Percentiles rank a stretch among this genome's conserved stretches.
Evolutionary conservation across 2,113 vertebrate species (phyloP).

Genomic region (Vulpes ferrilata): DNA sequence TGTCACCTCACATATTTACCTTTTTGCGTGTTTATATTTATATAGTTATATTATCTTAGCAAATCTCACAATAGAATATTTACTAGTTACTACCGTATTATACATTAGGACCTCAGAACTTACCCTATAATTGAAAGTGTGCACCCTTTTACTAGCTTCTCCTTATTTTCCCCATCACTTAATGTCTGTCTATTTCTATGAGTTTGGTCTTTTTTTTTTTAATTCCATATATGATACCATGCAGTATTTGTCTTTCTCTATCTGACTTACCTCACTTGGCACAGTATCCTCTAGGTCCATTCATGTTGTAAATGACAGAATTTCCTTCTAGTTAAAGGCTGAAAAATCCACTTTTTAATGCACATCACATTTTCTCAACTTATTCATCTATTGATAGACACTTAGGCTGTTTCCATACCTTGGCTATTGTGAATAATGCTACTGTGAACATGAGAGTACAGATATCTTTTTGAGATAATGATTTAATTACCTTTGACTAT

Average conservation of each 20-base stretch:
- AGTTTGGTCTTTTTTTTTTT: not conserved
- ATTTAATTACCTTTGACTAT: not conserved
- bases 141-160: not conserved
- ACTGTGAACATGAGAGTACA: not conserved
- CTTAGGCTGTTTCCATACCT: not conserved
- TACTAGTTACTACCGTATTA: not conserved
- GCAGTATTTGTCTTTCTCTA: not conserved
- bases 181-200: not conserved
- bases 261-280: not conserved
- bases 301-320: not conserved
- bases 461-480: not conserved
- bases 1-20: not conserved
- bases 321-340: not conserved
- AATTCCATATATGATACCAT: not conserved
- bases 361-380: not conserved
- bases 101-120: not conserved
- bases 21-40: not conserved
- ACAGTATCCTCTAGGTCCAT: not conserved
- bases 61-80: not conserved
- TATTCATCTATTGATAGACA: not conserved
- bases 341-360: not conserved
- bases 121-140: not conserved
- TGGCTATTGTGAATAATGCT: not conserved
- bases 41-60: not conserved
- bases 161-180: not conserved